Conservation (phyloP, 1,140 invertebrate species). For the Lamellibrachia luymesi region DNA sequence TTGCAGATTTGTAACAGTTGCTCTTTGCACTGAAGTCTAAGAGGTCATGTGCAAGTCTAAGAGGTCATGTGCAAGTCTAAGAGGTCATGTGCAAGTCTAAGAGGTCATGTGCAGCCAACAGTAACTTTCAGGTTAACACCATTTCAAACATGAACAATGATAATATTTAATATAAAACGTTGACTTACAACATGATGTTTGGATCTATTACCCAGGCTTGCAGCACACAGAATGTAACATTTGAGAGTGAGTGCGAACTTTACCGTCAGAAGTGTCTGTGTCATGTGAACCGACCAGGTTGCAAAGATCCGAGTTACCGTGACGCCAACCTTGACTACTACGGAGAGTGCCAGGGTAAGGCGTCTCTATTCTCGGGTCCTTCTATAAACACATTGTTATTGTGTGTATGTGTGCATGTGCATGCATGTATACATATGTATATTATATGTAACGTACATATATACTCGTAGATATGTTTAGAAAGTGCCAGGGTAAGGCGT, state of each 20-base stretch:
- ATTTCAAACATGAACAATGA: not conserved
- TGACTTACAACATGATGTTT: not conserved
- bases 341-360: slow-evolving; percentile 15
- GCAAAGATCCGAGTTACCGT: not conserved
- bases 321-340: slow-evolving; percentile 7
- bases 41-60: too few relatives aligned
- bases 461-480: not conserved
- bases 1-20: not conserved
- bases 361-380: not conserved
- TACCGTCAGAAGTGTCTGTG: slow-evolving; percentile 21
- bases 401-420: not conserved
- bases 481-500: slow-evolving; percentile 7
- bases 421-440: too few relatives aligned
- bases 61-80: too few relatives aligned
- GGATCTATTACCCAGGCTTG: not conserved
- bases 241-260: not conserved
- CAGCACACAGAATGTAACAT: slow-evolving; percentile 11
- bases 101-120: not conserved
- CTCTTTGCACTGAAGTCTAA: not conserved
- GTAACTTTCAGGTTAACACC: not conserved
- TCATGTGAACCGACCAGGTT: not conserved
- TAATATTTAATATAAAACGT: not conserved
- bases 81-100: too few relatives aligned
- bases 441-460: too few relatives aligned
- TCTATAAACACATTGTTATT: not conserved